Conservation (phyloP, 2,113 vertebrate species). For the Parus major region DNA sequence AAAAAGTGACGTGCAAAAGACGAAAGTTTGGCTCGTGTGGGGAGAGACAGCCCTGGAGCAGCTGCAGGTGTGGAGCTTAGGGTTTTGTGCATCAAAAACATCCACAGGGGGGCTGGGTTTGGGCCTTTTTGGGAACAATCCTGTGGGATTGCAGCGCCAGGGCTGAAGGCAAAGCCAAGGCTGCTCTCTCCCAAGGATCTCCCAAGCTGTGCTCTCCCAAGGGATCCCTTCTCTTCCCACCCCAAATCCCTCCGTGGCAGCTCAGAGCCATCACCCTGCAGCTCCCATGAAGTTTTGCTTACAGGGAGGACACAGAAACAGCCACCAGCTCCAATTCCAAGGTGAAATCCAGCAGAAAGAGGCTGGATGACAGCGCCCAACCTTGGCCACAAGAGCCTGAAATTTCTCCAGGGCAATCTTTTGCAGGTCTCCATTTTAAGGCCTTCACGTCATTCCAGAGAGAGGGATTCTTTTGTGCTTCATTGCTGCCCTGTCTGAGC, state of each 20-base stretch:
- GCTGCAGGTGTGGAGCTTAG: neutral
- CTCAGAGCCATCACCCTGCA: neutral
- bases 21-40: neutral
- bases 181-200: too few species aligned
- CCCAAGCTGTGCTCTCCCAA: neutral
- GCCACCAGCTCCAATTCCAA: neutral
- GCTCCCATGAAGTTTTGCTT: neutral
- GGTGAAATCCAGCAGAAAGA: neutral
- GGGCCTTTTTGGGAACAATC: neutral
- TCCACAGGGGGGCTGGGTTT: too few species aligned
- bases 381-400: neutral
- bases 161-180: neutral
- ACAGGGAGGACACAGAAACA: neutral
- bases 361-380: neutral
- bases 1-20: constrained; percentile 48
- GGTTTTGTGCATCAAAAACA: neutral
- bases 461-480: constrained; percentile 31
- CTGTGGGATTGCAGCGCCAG: neutral
- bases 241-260: neutral
- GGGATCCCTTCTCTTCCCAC: neutral
- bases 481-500: neutral
- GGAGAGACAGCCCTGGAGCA: neutral
- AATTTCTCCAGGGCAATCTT: neutral
- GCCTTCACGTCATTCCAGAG: constrained; percentile 3
- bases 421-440: constrained; percentile 61